Evolutionary conservation across 1,140 invertebrate genomes (phyloP).

Genomic region (Sinella curviseta): DNA sequence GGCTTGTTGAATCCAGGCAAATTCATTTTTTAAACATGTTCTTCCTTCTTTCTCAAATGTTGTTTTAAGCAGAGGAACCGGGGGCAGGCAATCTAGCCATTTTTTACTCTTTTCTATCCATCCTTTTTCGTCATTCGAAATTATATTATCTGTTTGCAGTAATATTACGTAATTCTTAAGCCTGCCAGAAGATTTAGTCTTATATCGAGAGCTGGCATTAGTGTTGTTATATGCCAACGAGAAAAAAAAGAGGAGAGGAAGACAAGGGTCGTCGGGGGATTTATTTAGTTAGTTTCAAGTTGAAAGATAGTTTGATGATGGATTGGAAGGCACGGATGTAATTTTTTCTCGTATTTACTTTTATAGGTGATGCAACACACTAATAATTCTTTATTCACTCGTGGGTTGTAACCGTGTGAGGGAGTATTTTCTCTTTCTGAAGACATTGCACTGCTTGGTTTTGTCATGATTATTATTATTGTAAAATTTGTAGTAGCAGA

Average conservation of each 20-base stretch:
- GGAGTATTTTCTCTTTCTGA: background rate
- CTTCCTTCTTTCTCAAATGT: conserved; percentile 5
- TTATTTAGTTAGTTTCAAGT: conserved; percentile 35
- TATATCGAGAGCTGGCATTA: background rate
- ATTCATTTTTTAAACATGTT: background rate
- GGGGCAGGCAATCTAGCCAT: no score
- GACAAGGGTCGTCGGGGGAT: conserved; percentile 13
- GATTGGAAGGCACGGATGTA: conserved; percentile 28
- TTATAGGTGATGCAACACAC: background rate
- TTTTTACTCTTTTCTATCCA: no score
- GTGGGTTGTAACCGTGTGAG: background rate
- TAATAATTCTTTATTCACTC: background rate
- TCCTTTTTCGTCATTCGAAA: no score
- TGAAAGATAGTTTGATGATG: conserved; percentile 36
- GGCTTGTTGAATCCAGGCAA: background rate
- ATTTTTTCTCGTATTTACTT: background rate
- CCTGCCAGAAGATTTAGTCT: background rate
- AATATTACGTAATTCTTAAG: background rate
- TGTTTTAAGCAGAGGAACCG: background rate
- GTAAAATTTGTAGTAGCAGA: background rate
- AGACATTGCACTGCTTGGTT: background rate
- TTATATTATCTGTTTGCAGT: background rate
- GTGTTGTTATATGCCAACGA: no score
- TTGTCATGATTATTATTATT: background rate
- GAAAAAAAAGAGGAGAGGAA: conserved; percentile 4